phyloP scores from a whole-genome alignment of 1,140 invertebrate species.

The Sycobia sp. region DNA sequence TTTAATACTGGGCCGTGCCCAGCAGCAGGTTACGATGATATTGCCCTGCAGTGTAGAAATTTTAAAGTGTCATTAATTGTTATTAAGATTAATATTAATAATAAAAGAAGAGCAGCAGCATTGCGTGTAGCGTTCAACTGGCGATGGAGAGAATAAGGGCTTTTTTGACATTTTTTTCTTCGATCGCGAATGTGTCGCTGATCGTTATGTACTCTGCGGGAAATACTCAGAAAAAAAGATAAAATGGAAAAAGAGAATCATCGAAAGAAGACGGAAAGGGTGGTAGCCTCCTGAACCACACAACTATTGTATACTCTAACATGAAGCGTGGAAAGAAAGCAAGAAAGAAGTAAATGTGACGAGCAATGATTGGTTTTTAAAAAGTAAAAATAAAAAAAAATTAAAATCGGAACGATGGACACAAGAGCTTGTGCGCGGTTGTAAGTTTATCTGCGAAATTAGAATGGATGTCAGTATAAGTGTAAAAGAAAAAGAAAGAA shows the following conservation, averaged over 20 bases:
- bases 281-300: conserved; percentile 46
- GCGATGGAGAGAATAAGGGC: conserved; percentile 33
- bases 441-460: conserved; percentile 16
- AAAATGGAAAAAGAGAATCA: conserved; percentile 21
- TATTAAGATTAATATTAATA: conserved; percentile 54
- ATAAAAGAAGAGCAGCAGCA: conserved; percentile 36
- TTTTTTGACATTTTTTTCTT: conserved; percentile 33
- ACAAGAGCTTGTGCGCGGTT: conserved; percentile 24
- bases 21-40: conserved; percentile 45
- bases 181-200: conserved; percentile 36
- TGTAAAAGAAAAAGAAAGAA: conserved; percentile 22
- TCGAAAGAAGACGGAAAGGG: conserved; percentile 31
- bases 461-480: conserved; percentile 21
- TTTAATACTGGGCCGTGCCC: conserved; percentile 50
- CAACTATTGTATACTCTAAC: conserved; percentile 49
- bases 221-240: conserved; percentile 51
- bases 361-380: conserved; percentile 38
- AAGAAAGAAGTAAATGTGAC: conserved; percentile 35
- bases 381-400: conserved; percentile 28
- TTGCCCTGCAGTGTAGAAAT: conserved; percentile 57
- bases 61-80: conserved; percentile 60
- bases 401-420: conserved; percentile 24
- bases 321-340: conserved; percentile 37
- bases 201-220: conserved; percentile 44
- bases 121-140: conserved; percentile 20